Base-by-base conservation (phyloP, 2,797 vertebrate genomes). In the Microchirus variegatus region DNA sequence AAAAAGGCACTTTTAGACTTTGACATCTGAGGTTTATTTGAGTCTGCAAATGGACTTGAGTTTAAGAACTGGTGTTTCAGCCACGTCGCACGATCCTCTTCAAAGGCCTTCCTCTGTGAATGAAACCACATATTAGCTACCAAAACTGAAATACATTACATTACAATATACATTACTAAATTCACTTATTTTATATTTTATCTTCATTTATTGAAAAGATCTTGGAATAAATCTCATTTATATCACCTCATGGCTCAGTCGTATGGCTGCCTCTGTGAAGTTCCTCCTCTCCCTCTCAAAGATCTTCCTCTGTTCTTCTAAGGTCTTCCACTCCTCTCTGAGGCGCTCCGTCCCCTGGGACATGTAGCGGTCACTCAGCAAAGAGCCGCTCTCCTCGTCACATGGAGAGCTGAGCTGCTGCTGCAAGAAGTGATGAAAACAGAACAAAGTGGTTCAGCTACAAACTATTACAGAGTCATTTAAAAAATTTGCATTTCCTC, bases 201-300 rank as follows among this genome's bases (percentile, higher is more conserved):
- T 14, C 13, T 44, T 17, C 13, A 3, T 18, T 45, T 36, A 6
- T 41, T 53, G 55, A 40, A 11, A 1, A 9, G 14, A 40, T 31
- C 43, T 43, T 45, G 42, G 2, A 43, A 45, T 40, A 11, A 10
- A 4, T 13, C 6, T 11, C 16, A 45, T 3, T 18, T 10, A 4
- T 51, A 66, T 78, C 91, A 98, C 97, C 95, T 98, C 96, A 52
- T 96, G 93, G 75, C 97, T 96, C 67, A 98, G 87, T 88, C 96
- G 91, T 83, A 98, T 98, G 59, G 97, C 97, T 61, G 97, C 97
- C 83, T 99, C 97, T 0, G 97, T 99, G 82, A 98, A 98, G 89
- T 93, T 97, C 73, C 87, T 94, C 84, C 97, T 93, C 74, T 99
- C 97, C 81, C 89, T 95, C 82, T 98, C 96, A 79, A 99, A 98